Evolutionary conservation across 2,797 vertebrate genomes (phyloP).

Genomic region (Melanotaenia trifasciata): DNA sequence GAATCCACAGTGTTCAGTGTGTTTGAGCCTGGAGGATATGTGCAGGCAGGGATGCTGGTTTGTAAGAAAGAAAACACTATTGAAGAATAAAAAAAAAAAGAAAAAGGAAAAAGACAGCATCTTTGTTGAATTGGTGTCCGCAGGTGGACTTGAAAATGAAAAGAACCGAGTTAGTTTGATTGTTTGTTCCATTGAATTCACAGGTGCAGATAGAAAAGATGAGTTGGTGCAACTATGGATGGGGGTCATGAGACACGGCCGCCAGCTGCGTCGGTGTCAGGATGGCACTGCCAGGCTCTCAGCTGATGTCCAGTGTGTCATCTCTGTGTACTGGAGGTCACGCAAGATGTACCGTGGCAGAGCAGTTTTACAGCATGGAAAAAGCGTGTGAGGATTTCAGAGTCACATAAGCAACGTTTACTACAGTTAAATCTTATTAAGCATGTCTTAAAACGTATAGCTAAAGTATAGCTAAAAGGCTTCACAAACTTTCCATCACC

Average conservation of each 20-base stretch:
- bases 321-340: slow-evolving; percentile 11
- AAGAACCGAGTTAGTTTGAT: not conserved
- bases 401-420: not conserved
- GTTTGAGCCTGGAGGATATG: slow-evolving; percentile 12
- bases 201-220: slow-evolving; percentile 83
- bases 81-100: not conserved
- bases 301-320: slow-evolving; percentile 47
- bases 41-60: slow-evolving; percentile 2
- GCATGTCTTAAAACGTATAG: too few species aligned
- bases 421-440: too few species aligned
- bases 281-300: slow-evolving; percentile 77
- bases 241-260: slow-evolving; percentile 71
- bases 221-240: slow-evolving; percentile 75
- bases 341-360: not conserved
- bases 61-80: not conserved
- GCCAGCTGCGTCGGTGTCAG: slow-evolving; percentile 83
- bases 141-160: slow-evolving; percentile 5
- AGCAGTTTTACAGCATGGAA: not conserved
- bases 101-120: not conserved
- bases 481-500: not conserved
- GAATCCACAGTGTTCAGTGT: not conserved
- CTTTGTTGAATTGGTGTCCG: slow-evolving; percentile 4
- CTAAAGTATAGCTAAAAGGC: not conserved
- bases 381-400: not conserved
- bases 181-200: slow-evolving; percentile 43